Evolutionary conservation across 2,888 invertebrate genomes (phyloP), one percentile per base, ranked within the genome.

Genomic region (Pyrocoelia pectoralis): DNA sequence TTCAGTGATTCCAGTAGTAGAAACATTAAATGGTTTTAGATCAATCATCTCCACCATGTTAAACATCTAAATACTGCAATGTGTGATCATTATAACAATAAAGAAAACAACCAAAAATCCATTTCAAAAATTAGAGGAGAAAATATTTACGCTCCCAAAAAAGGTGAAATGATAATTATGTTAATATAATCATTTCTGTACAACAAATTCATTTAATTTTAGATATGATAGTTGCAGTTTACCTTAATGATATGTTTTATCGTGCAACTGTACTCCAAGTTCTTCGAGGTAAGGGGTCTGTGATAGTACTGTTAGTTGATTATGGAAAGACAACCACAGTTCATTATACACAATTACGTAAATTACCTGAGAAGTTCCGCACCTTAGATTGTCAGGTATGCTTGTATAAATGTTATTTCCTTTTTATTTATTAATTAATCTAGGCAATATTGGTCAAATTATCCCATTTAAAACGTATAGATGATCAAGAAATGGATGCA

Each of bases 261-360:
- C 83, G 91, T 56, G 90, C 84, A 1, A 72, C 83, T 9, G 84
- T 92, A 18, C 71, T 73, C 1, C 83, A 79, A 38, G 74, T 85
- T 4, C 80, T 82, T 1, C 62, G 70, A 2, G 81, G 81, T 0
- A 71, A 78, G 8, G 79, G 81, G 71, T 82, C 74, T 76, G 87
- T 88, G 17, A 80, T 83, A 48, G 85, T 91, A 19, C 79, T 81
- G 68, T 84, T 88, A 65, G 86, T 90, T 0, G 93, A 93, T 81
- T 81, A 80, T 72, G 93, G 93, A 33, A 80, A 79, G 55, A 74
- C 70, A 9, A 80, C 84, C 56, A 77, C 78, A 1, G 79, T 88
- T 51, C 79, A 83, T 48, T 86, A 86, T 81, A 75, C 80, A 14
- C 75, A 80, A 40, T 78, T 90, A 46, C 81, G 85, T 43, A 81